Evolutionary conservation across 2,113 vertebrate genomes (phyloP).

Genomic region (Heterocephalus glaber): DNA sequence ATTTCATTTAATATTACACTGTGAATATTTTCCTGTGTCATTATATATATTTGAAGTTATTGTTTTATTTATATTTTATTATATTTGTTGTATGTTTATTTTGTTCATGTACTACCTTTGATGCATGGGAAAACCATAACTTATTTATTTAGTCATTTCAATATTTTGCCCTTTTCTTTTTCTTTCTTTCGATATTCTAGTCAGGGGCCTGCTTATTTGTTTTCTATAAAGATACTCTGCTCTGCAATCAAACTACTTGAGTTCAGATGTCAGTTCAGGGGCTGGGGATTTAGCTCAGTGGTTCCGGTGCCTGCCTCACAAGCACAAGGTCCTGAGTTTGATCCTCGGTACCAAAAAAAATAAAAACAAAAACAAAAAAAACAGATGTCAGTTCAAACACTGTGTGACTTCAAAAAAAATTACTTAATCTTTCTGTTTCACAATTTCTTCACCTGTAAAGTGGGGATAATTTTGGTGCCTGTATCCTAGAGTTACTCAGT

Average conservation of each 20-base stretch:
- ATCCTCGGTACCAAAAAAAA: no score
- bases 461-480: not conserved
- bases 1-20: not conserved
- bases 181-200: not conserved
- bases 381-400: not conserved
- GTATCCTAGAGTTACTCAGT: not conserved
- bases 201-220: not conserved
- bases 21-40: not conserved
- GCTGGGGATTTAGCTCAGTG: no score
- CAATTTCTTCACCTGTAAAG: not conserved
- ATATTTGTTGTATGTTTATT: not conserved
- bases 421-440: constrained; percentile 23
- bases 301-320: no score
- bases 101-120: not conserved
- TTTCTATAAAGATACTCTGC: not conserved
- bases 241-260: not conserved
- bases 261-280: constrained; percentile 27
- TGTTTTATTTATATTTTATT: not conserved
- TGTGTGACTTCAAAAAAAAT: not conserved
- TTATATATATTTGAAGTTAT: not conserved
- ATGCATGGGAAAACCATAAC: not conserved
- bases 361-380: no score
- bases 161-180: not conserved
- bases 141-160: constrained; percentile 23
- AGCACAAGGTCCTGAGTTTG: no score